Conservation (phyloP, 2,888 invertebrate genomes). For the Caenorhabditis imperialis region DNA sequence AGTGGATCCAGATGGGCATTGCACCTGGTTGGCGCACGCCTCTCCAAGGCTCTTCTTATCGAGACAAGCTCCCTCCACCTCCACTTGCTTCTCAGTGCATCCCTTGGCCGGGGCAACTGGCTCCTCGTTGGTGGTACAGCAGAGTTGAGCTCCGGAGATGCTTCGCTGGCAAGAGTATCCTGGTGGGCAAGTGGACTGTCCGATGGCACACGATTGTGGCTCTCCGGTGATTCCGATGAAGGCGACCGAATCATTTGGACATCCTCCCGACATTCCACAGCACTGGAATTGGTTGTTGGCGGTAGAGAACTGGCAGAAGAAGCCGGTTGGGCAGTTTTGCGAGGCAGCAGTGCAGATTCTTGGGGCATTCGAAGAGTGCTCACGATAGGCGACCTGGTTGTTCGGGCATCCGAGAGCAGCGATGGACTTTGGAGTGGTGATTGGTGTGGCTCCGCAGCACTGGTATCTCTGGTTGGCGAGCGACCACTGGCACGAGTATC, state of each 20-base stretch:
- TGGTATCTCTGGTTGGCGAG: constrained; percentile 75
- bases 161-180: constrained; percentile 76
- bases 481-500: constrained; percentile 77
- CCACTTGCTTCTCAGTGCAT: constrained; percentile 74
- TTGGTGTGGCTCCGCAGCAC: constrained; percentile 76
- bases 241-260: constrained; percentile 76
- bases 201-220: constrained; percentile 75
- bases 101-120: constrained; percentile 42
- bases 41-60: constrained; percentile 70
- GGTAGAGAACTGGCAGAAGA: constrained; percentile 76
- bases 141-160: constrained; percentile 73
- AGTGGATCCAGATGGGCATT: constrained; percentile 69
- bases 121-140: constrained; percentile 73
- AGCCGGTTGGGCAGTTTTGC: constrained; percentile 74
- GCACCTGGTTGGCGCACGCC: constrained; percentile 70
- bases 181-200: constrained; percentile 73
- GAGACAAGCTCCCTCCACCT: constrained; percentile 73
- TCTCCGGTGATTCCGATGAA: constrained; percentile 78
- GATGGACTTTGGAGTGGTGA: constrained; percentile 74
- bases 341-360: constrained; percentile 74
- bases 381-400: constrained; percentile 75
- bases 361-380: constrained; percentile 66
- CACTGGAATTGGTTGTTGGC: constrained; percentile 76
- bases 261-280: constrained; percentile 76
- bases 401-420: constrained; percentile 77